These are phyloP conservation scores for Venusia cambrica DNA, from an alignment of 2,888 invertebrate genomes.

Conservation along the genomic window DNA sequence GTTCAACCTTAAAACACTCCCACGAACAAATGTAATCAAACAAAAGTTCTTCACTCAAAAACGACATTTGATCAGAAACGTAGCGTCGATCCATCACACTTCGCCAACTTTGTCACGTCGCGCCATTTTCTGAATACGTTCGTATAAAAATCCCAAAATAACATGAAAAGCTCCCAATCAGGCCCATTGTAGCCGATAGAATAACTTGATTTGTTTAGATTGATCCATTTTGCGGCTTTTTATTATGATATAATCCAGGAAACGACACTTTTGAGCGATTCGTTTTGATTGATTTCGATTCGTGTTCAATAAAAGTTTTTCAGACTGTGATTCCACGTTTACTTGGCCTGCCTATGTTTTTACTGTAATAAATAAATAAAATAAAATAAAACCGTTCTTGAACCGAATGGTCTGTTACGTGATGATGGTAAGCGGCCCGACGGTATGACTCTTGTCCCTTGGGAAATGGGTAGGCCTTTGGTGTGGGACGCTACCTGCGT, in stretches of 20 bases:
- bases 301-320: conserved; percentile 1
- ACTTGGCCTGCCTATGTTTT: background rate
- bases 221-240: conserved; percentile 52
- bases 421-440: too few relatives aligned
- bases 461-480: too few relatives aligned
- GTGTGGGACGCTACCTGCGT: too few relatives aligned
- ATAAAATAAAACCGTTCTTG: too few relatives aligned
- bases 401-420: too few relatives aligned
- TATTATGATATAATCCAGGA: conserved; percentile 47
- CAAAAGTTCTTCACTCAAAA: conserved; percentile 2
- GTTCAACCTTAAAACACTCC: background rate
- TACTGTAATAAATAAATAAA: too few relatives aligned
- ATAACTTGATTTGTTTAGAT: conserved; percentile 63
- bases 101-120: conserved; percentile 55
- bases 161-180: conserved; percentile 58
- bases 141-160: conserved; percentile 45
- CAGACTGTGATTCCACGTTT: background rate
- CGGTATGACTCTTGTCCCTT: too few relatives aligned
- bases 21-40: background rate
- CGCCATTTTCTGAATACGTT: conserved; percentile 52
- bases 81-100: conserved; percentile 51
- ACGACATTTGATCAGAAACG: conserved; percentile 26
- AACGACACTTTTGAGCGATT: conserved; percentile 33
- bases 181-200: conserved; percentile 53
- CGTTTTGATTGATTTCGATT: conserved; percentile 24